These are phyloP conservation scores for Cyphotilapia sp. DNA, from an alignment of 2,113 vertebrate species.

Conservation along the genomic window DNA sequence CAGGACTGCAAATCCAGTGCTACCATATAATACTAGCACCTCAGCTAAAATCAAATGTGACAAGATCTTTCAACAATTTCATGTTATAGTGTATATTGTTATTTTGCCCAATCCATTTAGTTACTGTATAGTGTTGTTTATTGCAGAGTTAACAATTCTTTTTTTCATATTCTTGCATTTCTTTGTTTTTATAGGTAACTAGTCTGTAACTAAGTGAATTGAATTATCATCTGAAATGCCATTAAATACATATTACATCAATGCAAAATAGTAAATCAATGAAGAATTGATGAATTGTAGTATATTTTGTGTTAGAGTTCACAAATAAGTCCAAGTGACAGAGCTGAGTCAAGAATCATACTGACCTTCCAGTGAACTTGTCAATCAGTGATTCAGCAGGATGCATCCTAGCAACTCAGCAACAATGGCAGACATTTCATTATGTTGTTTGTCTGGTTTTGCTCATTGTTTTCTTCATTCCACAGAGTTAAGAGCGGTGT, in stretches of 20 bases:
- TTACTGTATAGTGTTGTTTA: background rate
- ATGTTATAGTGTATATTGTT: background rate
- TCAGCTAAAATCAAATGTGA: background rate
- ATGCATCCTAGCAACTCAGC: slow-evolving; percentile 21
- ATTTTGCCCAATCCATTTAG: accelerated
- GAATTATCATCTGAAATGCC: background rate
- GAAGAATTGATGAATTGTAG: background rate
- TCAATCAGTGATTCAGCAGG: slow-evolving; percentile 26
- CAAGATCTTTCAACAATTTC: background rate
- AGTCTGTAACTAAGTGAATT: accelerated
- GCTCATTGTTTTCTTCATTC: slow-evolving; percentile 55
- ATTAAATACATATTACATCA: background rate
- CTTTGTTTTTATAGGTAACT: background rate
- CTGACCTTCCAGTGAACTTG: slow-evolving; percentile 40
- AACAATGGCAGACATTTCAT: slow-evolving; percentile 19
- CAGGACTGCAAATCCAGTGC: background rate
- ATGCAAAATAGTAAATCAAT: background rate
- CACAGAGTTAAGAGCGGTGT: slow-evolving; percentile 5
- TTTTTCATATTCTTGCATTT: background rate
- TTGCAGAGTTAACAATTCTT: background rate
- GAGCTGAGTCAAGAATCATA: background rate
- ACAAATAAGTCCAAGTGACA: background rate
- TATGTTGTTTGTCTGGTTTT: slow-evolving; percentile 37
- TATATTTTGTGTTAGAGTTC: background rate
- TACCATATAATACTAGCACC: background rate